Conservation (phyloP, 1,140 invertebrate genomes). For the Cataglyphis hispanica region DNA sequence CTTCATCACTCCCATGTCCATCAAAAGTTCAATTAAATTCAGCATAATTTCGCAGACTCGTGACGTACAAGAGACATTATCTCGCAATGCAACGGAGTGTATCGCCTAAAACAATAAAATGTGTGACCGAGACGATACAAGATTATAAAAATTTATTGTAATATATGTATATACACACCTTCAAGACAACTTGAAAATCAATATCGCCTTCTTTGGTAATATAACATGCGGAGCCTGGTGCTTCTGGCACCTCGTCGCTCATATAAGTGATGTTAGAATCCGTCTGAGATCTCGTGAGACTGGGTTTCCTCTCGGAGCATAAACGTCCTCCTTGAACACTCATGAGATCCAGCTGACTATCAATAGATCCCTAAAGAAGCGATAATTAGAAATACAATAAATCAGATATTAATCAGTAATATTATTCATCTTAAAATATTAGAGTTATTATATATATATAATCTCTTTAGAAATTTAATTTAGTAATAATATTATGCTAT, state of each 20-base stretch:
- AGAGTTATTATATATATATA: no score
- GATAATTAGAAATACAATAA: slow-evolving; percentile 16
- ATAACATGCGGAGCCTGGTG: slow-evolving; percentile 95
- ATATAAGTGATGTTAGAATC: slow-evolving; percentile 97
- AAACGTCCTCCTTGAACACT: slow-evolving; percentile 89
- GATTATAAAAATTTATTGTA: background rate
- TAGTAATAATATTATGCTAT: background rate
- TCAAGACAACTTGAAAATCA: slow-evolving; percentile 95
- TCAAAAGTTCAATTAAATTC: slow-evolving; percentile 94
- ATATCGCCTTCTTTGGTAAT: slow-evolving; percentile 98
- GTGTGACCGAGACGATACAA: background rate
- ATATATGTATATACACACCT: slow-evolving; percentile 86
- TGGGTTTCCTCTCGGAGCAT: slow-evolving; percentile 89
- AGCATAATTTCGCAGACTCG: slow-evolving; percentile 96
- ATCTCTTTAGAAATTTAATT: background rate
- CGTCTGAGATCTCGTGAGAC: slow-evolving; percentile 95
- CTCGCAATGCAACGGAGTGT: slow-evolving; percentile 93
- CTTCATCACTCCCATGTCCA: slow-evolving; percentile 95
- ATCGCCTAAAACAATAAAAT: slow-evolving; percentile 89
- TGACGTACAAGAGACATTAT: slow-evolving; percentile 91
- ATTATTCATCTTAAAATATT: no score
- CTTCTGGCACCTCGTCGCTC: slow-evolving; percentile 93
- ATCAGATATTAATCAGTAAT: background rate
- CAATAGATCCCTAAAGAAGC: slow-evolving; percentile 90
- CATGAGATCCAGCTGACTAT: slow-evolving; percentile 92